Conservation (phyloP, 2,888 invertebrate genomes). For the Bellardia bayeri region DNA sequence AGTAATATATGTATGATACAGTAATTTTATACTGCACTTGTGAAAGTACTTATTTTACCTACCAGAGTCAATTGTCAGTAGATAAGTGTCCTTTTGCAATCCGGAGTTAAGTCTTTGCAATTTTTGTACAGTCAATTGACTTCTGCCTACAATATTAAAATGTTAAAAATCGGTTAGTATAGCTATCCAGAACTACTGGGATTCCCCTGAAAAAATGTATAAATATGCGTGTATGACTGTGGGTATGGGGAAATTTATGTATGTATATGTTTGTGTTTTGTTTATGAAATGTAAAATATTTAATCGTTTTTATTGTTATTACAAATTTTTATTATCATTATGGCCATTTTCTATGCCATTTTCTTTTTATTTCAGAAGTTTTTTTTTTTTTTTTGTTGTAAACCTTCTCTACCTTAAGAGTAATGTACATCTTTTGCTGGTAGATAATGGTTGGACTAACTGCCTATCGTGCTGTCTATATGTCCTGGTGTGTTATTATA, state of each 20-base stretch:
- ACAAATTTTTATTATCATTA: conserved; percentile 65
- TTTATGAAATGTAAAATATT: conserved; percentile 62
- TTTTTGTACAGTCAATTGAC: too few relatives aligned
- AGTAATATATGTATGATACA: too few relatives aligned
- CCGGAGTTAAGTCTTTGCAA: too few relatives aligned
- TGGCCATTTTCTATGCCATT: conserved; percentile 44
- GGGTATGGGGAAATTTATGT: background rate
- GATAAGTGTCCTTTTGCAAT: too few relatives aligned
- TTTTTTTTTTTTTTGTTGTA: conserved; percentile 1
- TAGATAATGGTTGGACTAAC: background rate
- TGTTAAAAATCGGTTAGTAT: too few relatives aligned
- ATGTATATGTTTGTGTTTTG: conserved; percentile 17
- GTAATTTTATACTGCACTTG: too few relatives aligned
- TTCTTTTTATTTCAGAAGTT: conserved; percentile 1
- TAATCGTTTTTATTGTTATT: conserved; percentile 71
- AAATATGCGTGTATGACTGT: too few relatives aligned
- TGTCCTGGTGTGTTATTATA: conserved; percentile 13
- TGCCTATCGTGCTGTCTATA: background rate
- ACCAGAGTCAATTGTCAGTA: too few relatives aligned
- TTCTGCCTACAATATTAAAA: too few relatives aligned
- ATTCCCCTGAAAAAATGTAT: too few relatives aligned
- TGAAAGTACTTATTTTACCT: too few relatives aligned
- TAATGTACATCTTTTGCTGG: conserved; percentile 18
- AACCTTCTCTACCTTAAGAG: conserved; percentile 20
- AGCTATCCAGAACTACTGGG: too few relatives aligned